Base-by-base conservation (phyloP, 2,113 vertebrate species). In the Columbina picui region DNA sequence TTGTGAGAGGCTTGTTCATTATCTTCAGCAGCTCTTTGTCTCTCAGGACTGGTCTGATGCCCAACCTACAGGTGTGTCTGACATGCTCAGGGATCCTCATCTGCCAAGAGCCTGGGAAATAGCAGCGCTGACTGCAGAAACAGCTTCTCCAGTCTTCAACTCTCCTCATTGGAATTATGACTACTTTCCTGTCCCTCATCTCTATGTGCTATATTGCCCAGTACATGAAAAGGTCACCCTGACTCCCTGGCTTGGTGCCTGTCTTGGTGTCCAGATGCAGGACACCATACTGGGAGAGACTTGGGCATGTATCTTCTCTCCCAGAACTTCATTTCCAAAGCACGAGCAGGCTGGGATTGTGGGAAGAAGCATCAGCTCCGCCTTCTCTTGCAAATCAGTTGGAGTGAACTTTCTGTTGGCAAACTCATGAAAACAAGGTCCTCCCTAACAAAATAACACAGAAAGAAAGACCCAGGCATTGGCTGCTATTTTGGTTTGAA, bases 241-340 rank as follows among this genome's bases (percentile, higher is more conserved):
- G 0, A 2, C 38, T 79, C n/a, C 21, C 15, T 25, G 27, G 34
- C 43, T 53, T 56, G 38, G 19, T 55, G 21, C 52, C 56, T 56
- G 19, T 45, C 69, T 78, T 32, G 16, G 49, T 2, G 1, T 45
- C 21, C 57, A 76, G 36, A 36, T 63, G 23, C 57, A 80, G 20
- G 26, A 64, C 18, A 0, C 0, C 18, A 39, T 1, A 0, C 27
- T 45, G 41, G 36, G n/a, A 77, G 10, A 39, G 8, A 79, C 26
- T 20, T 38, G 26, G 23, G 9, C 32, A 52, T 4, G 8, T n/a
- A 50, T 14, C 38, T 7, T 34, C n/a, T 52, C 59, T 76, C 55
- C 43, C 36, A 84, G 59, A 55, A 60, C 16, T 25, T 34, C 21
- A 8, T 57, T 92, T 84, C 39, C 29, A 89, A 87, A 87, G 45